Evolutionary conservation across 1,140 invertebrate genomes (phyloP).

Genomic region (Neodiprion virginianus): DNA sequence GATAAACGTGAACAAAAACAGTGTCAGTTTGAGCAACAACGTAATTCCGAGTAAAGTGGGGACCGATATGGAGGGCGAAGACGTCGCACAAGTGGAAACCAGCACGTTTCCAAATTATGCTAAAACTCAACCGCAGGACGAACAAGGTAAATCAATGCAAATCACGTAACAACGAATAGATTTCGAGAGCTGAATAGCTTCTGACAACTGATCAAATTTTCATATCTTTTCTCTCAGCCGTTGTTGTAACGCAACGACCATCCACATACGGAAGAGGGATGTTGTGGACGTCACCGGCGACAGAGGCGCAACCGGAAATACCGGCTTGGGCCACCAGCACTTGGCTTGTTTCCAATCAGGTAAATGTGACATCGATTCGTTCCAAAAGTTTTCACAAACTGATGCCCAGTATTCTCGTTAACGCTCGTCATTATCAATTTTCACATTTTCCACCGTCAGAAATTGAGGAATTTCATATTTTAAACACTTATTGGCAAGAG

Average conservation of each 20-base stretch:
- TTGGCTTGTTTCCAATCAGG: slow-evolving; percentile 39
- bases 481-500: not conserved
- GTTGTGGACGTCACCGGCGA: slow-evolving; percentile 45
- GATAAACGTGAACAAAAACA: not conserved
- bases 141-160: not conserved
- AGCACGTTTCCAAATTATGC: not conserved
- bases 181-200: not conserved
- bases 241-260: slow-evolving; percentile 43
- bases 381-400: too few species aligned
- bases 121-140: not conserved
- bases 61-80: slow-evolving; percentile 27
- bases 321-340: slow-evolving; percentile 57
- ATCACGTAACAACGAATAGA: not conserved
- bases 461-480: slow-evolving; percentile 20
- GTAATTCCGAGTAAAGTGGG: slow-evolving; percentile 24
- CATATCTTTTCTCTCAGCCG: slow-evolving; percentile 23
- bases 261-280: slow-evolving; percentile 60
- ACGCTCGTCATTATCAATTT: too few species aligned
- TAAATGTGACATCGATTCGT: slow-evolving; percentile 18
- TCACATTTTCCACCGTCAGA: slow-evolving; percentile 9
- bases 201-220: too few species aligned
- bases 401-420: too few species aligned
- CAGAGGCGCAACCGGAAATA: slow-evolving; percentile 46
- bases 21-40: slow-evolving; percentile 24
- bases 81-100: slow-evolving; percentile 26